A percentile compares a stretch with the other conserved stretches of the same genome.
These are phyloP conservation scores for Apostichopus japonicus DNA, from an alignment of 35 echinoderm and acorn worm genomes.

Conservation along the genomic window DNA sequence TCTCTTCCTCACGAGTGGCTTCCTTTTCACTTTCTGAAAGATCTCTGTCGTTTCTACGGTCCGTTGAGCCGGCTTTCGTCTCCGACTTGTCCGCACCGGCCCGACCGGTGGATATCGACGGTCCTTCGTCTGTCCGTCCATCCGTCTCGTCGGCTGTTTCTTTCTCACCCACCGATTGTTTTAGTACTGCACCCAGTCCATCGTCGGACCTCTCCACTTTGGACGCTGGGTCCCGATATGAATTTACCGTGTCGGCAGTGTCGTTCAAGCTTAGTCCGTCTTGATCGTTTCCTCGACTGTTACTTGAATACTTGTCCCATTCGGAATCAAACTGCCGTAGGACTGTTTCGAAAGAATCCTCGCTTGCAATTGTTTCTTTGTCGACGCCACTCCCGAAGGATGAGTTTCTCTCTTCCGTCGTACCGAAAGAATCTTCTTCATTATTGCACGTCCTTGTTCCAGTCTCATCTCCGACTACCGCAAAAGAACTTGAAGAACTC, in stretches of 20 bases:
- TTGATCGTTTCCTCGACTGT: not conserved
- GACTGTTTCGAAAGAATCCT: slow-evolving; percentile 2
- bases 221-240: not conserved
- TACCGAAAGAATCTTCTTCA: not conserved
- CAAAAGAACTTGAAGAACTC: not conserved
- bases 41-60: not conserved
- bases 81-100: no score
- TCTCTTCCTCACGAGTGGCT: not conserved
- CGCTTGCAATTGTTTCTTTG: not conserved
- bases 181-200: not conserved
- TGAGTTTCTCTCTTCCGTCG: not conserved
- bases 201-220: not conserved
- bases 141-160: not conserved
- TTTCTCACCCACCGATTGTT: not conserved
- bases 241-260: not conserved
- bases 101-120: no score
- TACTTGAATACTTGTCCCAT: not conserved
- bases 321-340: slow-evolving; percentile 1
- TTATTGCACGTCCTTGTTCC: slow-evolving; percentile 3
- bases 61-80: not conserved
- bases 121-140: no score
- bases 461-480: not conserved
- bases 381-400: not conserved
- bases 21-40: not conserved
- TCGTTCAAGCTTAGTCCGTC: not conserved